Conservation (phyloP, 2,888 invertebrate species). For the Polietes domitor region DNA sequence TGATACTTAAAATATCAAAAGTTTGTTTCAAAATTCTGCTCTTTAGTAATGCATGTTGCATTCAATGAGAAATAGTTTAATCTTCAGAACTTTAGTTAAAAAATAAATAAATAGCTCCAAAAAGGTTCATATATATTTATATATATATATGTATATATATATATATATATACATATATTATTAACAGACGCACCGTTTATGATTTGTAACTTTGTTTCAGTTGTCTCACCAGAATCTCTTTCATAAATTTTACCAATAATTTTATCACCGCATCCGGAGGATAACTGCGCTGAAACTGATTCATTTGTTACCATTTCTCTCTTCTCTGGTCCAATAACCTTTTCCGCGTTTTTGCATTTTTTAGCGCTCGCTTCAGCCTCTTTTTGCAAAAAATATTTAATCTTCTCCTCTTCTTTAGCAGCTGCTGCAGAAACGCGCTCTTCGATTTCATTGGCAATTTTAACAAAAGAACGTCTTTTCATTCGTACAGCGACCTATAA, state of each 20-base stretch:
- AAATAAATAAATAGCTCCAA: neutral
- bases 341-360: conserved; percentile 58
- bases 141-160: conserved; percentile 25
- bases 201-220: conserved; percentile 76
- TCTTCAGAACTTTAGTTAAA: neutral
- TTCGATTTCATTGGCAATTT: conserved; percentile 89
- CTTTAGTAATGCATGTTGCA: neutral
- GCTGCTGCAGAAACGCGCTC: conserved; percentile 86
- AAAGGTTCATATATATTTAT: conserved; percentile 20
- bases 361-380: conserved; percentile 55
- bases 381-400: conserved; percentile 69
- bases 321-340: conserved; percentile 42
- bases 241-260: conserved; percentile 71
- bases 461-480: conserved; percentile 86
- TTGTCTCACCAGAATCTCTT: conserved; percentile 76
- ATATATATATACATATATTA: conserved; percentile 36
- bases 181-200: conserved; percentile 78
- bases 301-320: conserved; percentile 43
- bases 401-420: conserved; percentile 80
- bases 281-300: conserved; percentile 23
- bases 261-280: conserved; percentile 49
- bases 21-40: neutral
- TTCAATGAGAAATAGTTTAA: neutral
- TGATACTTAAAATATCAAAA: conserved; percentile 6
- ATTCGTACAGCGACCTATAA: conserved; percentile 84